Conservation (phyloP, 2,888 invertebrate species). For the Campoletis raptor region DNA sequence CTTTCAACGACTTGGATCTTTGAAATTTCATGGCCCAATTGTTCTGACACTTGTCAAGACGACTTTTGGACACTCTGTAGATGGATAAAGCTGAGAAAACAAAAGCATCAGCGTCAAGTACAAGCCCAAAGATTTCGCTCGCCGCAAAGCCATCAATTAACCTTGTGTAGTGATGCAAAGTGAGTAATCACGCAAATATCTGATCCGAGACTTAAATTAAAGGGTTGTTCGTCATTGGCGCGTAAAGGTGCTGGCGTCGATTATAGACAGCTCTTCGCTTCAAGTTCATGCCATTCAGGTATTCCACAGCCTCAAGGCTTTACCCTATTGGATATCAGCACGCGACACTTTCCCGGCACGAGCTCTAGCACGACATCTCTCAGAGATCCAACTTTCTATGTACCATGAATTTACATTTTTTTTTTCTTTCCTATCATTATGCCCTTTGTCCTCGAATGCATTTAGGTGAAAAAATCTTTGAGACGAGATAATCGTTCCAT, state of each 20-base stretch:
- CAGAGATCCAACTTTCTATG: slow-evolving; percentile 48
- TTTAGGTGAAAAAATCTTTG: slow-evolving; percentile 20
- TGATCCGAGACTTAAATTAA: slow-evolving; percentile 13
- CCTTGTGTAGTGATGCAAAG: slow-evolving; percentile 45
- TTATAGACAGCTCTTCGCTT: slow-evolving; percentile 50
- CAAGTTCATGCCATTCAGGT: slow-evolving; percentile 23
- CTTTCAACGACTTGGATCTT: not conserved
- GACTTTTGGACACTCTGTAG: not conserved
- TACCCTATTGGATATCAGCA: slow-evolving; percentile 61
- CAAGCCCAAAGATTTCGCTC: slow-evolving; percentile 29
- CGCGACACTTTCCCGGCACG: slow-evolving; percentile 59
- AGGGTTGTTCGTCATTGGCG: slow-evolving; percentile 47
- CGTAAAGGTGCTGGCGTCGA: slow-evolving; percentile 48
- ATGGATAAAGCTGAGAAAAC: slow-evolving; percentile 32
- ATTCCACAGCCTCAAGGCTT: slow-evolving; percentile 45
- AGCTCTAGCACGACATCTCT: slow-evolving; percentile 5
- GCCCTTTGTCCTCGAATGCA: slow-evolving; percentile 20
- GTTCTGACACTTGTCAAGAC: not conserved
- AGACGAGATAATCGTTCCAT: slow-evolving; percentile 6
- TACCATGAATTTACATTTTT: not conserved
- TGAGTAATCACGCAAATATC: slow-evolving; percentile 55
- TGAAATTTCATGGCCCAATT: not conserved
- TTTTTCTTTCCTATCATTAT: not conserved
- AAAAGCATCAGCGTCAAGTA: slow-evolving; percentile 12
- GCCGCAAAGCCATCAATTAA: slow-evolving; percentile 44